Conservation (phyloP, 2,113 vertebrate genomes). For the Indicator maculatus region DNA sequence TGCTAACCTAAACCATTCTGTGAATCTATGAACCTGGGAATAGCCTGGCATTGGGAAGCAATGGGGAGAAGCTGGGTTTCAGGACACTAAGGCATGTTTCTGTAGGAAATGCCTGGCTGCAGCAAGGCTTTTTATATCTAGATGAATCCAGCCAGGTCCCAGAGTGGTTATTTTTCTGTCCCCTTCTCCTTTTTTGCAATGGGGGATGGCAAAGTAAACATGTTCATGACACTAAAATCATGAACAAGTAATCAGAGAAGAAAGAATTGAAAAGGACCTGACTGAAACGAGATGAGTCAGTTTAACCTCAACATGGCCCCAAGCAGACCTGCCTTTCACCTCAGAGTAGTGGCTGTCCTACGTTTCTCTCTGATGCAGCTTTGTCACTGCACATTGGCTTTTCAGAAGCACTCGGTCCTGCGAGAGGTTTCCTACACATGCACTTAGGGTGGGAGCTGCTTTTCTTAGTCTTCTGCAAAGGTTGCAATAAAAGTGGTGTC, state of each 20-base stretch:
- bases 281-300: background rate
- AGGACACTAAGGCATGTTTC: background rate
- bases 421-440: background rate
- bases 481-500: background rate
- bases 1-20: too few species aligned
- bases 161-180: background rate
- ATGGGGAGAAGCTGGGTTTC: background rate
- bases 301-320: background rate
- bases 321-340: background rate
- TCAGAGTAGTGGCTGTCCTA: background rate
- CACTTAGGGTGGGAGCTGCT: background rate
- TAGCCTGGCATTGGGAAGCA: background rate
- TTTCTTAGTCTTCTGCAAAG: background rate
- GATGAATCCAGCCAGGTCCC: too few species aligned
- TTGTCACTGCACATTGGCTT: background rate
- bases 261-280: background rate
- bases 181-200: rapidly evolving
- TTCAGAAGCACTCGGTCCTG: rapidly evolving
- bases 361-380: background rate
- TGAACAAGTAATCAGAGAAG: background rate
- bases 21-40: background rate
- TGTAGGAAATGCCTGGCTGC: background rate
- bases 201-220: background rate
- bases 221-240: background rate
- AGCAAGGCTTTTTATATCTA: background rate